Conservation (phyloP, 1,140 invertebrate species). For the Sesamia nonagrioides region DNA sequence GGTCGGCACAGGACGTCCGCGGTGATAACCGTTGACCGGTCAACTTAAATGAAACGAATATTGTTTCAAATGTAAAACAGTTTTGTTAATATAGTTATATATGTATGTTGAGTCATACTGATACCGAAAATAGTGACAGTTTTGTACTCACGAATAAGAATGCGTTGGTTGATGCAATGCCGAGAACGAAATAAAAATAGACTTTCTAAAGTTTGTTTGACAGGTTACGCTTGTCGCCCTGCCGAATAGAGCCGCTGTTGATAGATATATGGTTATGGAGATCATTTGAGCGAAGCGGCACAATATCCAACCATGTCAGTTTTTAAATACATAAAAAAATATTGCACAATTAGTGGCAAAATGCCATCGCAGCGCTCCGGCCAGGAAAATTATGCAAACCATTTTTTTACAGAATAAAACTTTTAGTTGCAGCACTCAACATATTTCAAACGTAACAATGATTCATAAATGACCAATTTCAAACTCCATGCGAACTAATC, state of each 20-base stretch:
- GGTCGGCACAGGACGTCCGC: slow-evolving; percentile 72
- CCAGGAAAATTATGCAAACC: slow-evolving; percentile 4
- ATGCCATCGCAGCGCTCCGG: slow-evolving; percentile 20
- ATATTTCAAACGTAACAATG: slow-evolving; percentile 40
- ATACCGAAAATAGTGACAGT: slow-evolving; percentile 34
- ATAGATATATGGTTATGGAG: slow-evolving; percentile 33
- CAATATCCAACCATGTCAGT: slow-evolving; percentile 13
- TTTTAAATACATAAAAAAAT: slow-evolving; percentile 30
- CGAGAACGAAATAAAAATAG: slow-evolving; percentile 22
- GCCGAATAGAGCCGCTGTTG: not conserved
- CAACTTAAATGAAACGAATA: slow-evolving; percentile 66
- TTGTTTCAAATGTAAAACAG: slow-evolving; percentile 49
- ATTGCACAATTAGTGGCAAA: slow-evolving; percentile 39
- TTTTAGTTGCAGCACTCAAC: slow-evolving; percentile 15
- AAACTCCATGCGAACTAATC: slow-evolving; percentile 36
- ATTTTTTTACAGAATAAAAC: slow-evolving; percentile 14
- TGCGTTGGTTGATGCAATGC: slow-evolving; percentile 18
- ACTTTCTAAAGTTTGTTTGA: not conserved
- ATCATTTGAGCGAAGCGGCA: slow-evolving; percentile 9
- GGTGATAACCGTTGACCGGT: slow-evolving; percentile 76
- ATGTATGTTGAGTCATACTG: slow-evolving; percentile 34
- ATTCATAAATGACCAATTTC: slow-evolving; percentile 44
- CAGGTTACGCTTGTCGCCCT: not conserved
- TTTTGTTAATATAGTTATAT: slow-evolving; percentile 38
- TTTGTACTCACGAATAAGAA: slow-evolving; percentile 19